A percentile compares a stretch with the other conserved stretches of the same genome.
Evolutionary conservation across 2,113 vertebrate species (phyloP).

Genomic region (Daboia siamensis): DNA sequence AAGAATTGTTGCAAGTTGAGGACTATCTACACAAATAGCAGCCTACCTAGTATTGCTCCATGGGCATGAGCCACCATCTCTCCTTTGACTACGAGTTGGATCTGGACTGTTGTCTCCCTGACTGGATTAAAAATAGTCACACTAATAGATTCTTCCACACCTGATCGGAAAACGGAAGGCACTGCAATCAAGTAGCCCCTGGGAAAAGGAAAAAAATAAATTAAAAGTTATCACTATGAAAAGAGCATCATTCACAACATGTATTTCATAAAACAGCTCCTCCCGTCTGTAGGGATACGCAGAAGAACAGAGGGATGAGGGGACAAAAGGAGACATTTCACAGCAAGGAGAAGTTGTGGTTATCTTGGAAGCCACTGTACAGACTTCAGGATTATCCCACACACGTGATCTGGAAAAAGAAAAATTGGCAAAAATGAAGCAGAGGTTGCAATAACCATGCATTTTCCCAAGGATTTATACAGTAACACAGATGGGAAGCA

Average conservation of each 20-base stretch:
- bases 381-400: background rate
- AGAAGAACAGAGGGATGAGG: background rate
- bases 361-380: background rate
- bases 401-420: background rate
- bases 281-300: background rate
- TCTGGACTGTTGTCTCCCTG: constrained; percentile 81
- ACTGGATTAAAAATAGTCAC: constrained; percentile 85
- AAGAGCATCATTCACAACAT: background rate
- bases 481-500: background rate
- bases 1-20: no score
- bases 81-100: constrained; percentile 84
- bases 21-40: background rate
- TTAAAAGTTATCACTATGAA: background rate
- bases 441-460: background rate
- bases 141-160: constrained; percentile 84
- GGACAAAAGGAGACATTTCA: background rate
- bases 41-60: constrained; percentile 78
- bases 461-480: background rate
- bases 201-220: constrained; percentile 22
- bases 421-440: background rate
- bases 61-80: constrained; percentile 78
- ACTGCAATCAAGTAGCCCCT: constrained; percentile 88
- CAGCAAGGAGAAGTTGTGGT: background rate
- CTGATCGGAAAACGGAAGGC: constrained; percentile 85
- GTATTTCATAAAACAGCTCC: background rate